Percentiles rank a stretch among this genome's conserved stretches.
Conservation (phyloP, 2,888 invertebrate species). For the Actias luna region DNA sequence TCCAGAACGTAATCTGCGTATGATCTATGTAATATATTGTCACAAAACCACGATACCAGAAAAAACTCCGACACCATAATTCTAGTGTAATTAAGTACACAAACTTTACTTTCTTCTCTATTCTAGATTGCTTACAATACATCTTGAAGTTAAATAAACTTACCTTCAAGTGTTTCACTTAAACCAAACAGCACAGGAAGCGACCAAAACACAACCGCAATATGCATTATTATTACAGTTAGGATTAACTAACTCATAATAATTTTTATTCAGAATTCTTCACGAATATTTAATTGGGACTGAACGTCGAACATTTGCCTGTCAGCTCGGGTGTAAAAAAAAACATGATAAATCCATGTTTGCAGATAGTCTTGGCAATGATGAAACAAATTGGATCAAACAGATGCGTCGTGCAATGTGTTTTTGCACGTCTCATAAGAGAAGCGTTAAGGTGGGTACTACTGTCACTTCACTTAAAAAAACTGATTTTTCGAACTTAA, state of each 20-base stretch:
- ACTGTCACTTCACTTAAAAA: too few species aligned
- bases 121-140: too few species aligned
- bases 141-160: not conserved
- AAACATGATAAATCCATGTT: slow-evolving; percentile 1
- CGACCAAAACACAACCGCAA: not conserved
- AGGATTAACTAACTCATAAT: not conserved
- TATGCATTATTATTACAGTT: not conserved
- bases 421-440: too few species aligned
- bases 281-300: not conserved
- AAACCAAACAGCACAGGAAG: not conserved
- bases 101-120: too few species aligned
- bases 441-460: too few species aligned
- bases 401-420: slow-evolving; percentile 8
- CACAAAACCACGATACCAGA: too few species aligned
- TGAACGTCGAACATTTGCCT: not conserved
- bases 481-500: too few species aligned
- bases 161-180: not conserved
- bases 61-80: too few species aligned
- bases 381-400: slow-evolving; percentile 18
- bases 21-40: too few species aligned
- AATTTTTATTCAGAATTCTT: not conserved
- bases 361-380: slow-evolving; percentile 15
- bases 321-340: not conserved
- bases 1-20: too few species aligned
- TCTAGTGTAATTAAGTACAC: too few species aligned